Conservation (phyloP, 2,888 invertebrate genomes). For the Liodrosophila aerea region DNA sequence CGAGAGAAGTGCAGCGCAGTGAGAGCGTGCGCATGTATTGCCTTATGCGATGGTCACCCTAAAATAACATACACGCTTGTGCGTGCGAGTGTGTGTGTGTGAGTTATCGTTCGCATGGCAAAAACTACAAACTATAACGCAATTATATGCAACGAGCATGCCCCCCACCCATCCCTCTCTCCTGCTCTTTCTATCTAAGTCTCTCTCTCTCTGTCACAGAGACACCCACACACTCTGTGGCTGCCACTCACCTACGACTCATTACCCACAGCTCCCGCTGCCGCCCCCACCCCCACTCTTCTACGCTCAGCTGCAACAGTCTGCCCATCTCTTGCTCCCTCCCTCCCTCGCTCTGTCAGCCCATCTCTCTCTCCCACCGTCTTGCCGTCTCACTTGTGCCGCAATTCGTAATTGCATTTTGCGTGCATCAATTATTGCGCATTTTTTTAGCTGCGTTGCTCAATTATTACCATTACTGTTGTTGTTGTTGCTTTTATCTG, state of each 20-base stretch:
- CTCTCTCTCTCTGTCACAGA: too few relatives aligned
- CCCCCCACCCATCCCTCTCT: background rate
- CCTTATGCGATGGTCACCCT: constrained; percentile 59
- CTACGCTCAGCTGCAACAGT: too few relatives aligned
- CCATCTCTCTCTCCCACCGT: background rate
- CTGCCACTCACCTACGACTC: constrained; percentile 42
- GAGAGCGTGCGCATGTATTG: constrained; percentile 63
- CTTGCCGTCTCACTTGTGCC: constrained; percentile 37
- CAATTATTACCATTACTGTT: constrained; percentile 35
- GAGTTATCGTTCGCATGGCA: constrained; percentile 56
- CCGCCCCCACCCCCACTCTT: constrained; percentile 1
- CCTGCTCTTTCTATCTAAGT: background rate
- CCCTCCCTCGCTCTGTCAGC: constrained; percentile 11
- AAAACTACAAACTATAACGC: constrained; percentile 69
- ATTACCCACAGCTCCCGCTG: constrained; percentile 37
- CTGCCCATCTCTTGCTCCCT: background rate
- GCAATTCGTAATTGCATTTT: constrained; percentile 61
- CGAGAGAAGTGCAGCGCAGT: constrained; percentile 38
- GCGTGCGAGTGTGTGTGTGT: constrained; percentile 40
- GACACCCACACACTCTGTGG: too few relatives aligned
- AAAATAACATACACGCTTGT: constrained; percentile 28
- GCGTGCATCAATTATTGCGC: constrained; percentile 76
- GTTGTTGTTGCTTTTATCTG: constrained; percentile 55
- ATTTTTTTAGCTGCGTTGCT: constrained; percentile 70
- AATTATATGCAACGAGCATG: constrained; percentile 54